Conservation (phyloP, 2,888 invertebrate genomes). For the Hydraecia micacea region DNA sequence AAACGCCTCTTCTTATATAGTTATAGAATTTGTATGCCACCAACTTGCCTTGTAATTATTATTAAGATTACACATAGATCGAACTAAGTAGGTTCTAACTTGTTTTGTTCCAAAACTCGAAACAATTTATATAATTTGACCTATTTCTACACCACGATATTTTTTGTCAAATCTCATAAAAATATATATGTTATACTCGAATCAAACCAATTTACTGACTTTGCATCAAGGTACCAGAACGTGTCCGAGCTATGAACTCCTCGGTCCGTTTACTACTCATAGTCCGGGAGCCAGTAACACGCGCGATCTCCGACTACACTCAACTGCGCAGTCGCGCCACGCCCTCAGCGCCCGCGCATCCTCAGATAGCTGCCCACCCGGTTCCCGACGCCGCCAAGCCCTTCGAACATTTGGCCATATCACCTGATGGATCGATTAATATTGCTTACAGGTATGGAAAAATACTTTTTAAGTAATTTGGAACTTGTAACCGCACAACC, state of each 20-base stretch:
- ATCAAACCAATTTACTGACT: background rate
- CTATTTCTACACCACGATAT: background rate
- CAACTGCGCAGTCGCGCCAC: slow-evolving; percentile 96
- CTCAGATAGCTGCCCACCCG: slow-evolving; percentile 79
- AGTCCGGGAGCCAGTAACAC: slow-evolving; percentile 98
- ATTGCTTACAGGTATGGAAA: slow-evolving; percentile 92
- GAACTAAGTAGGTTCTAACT: background rate
- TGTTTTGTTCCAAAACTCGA: background rate
- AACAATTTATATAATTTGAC: background rate
- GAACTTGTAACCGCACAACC: background rate
- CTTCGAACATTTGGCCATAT: slow-evolving; percentile 95
- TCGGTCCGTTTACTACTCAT: slow-evolving; percentile 97
- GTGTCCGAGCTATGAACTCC: slow-evolving; percentile 98
- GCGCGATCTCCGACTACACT: slow-evolving; percentile 99
- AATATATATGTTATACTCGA: background rate
- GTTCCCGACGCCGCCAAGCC: slow-evolving; percentile 89
- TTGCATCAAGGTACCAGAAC: slow-evolving; percentile 94
- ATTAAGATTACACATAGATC: background rate
- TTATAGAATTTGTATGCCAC: background rate
- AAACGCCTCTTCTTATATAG: background rate
- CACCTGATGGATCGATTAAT: slow-evolving; percentile 95
- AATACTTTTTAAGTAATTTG: background rate
- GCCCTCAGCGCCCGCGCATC: slow-evolving; percentile 92
- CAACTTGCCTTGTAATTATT: background rate
- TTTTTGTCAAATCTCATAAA: background rate